Conservation (phyloP, 2,797 vertebrate species). For the Echiichthys vipera region DNA sequence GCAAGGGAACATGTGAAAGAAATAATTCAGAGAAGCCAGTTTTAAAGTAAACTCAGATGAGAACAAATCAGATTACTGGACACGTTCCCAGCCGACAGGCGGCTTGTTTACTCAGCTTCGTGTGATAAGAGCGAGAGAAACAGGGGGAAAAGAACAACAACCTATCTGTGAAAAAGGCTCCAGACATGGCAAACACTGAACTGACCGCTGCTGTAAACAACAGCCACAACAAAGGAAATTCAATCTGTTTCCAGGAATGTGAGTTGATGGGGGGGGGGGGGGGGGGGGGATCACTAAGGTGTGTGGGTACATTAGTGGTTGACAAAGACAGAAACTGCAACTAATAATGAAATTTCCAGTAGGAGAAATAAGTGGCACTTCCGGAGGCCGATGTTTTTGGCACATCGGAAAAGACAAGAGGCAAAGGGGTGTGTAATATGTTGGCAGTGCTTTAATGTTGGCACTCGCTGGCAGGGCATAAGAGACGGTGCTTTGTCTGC, state of each 20-base stretch:
- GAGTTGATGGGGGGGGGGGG: constrained; percentile 19
- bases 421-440: constrained; percentile 77
- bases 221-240: constrained; percentile 71
- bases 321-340: constrained; percentile 5
- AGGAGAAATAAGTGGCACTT: constrained; percentile 22
- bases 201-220: constrained; percentile 72
- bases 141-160: constrained; percentile 24
- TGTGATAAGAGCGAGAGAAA: constrained; percentile 59
- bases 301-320: constrained; percentile 24
- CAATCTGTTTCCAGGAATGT: constrained; percentile 53
- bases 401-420: constrained; percentile 45
- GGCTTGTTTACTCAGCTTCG: constrained; percentile 66
- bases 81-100: constrained; percentile 31
- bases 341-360: constrained; percentile 25
- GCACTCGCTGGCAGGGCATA: constrained; percentile 62
- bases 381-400: constrained; percentile 26
- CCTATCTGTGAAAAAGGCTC: constrained; percentile 30
- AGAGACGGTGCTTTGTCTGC: constrained; percentile 63
- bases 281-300: constrained; percentile 12
- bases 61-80: constrained; percentile 56
- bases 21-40: not conserved
- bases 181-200: constrained; percentile 49
- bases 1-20: not conserved
- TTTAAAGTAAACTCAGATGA: constrained; percentile 63
- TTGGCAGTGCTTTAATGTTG: constrained; percentile 76